Base-by-base conservation (phyloP, 2,888 invertebrate genomes). In the Nudaria mundana region DNA sequence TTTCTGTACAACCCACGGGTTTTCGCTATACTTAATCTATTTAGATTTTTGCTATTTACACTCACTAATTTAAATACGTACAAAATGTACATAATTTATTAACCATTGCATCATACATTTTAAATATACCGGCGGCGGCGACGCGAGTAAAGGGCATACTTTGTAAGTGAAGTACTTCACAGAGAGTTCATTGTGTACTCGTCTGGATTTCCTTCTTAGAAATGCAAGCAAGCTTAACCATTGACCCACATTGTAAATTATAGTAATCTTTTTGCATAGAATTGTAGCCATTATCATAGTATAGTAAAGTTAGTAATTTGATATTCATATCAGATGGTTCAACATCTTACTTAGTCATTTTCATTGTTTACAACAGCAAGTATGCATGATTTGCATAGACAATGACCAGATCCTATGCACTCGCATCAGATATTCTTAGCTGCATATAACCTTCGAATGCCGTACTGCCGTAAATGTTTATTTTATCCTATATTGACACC, bases 151-250 rank as follows among this genome's bases (percentile, higher is more conserved):
- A 12, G 29, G 34, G 30, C 12, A 30, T 32, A 44, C 54, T 65
- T 59, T 40, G 45, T 30, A 29, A 52, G 18, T 28, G n/a, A 14
- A 7, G 11, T 13, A 14, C n/a, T 71, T 70, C 72, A 74, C 68
- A 54, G 55, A 26, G 47, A 44, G 46, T 59, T 60, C 50, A 61
- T 64, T 55, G 47, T 48, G 51, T 49, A 35, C 49, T 46, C 55
- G 32, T 61, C n/a, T 56, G 47, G 48, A 56, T 48, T 64, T 52
- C 50, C 48, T 64, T 63, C 59, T 53, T 30, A 35, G 57, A 59
- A 62, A 46, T 54, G 48, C 47, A 49, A 39, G 30, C 36, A 37
- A 49, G 48, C 48, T 56, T 56, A 55, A 56, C 55, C 57, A 30
- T 16, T 42, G 42, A 42, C 39, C 36, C 52, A 54, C 44, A 60